Percentiles rank a stretch among this genome's conserved stretches.
phyloP scores from a whole-genome alignment of 1,140 invertebrate species.

The Varroa destructor region DNA sequence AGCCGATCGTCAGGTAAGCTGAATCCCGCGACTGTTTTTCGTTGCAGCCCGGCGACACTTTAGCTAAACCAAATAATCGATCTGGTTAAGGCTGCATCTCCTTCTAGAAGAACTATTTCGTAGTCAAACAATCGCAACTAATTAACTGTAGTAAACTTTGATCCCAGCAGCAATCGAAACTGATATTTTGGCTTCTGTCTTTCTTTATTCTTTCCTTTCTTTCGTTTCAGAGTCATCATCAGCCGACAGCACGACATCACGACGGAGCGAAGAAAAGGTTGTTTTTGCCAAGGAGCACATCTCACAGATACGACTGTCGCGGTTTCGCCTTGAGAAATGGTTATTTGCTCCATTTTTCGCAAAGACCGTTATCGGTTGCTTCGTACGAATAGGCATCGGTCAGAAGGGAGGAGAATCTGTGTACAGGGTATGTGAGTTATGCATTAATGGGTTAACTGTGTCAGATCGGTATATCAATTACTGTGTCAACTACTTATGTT shows the following conservation, averaged over 20 bases:
- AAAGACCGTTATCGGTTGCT: slow-evolving; percentile 75
- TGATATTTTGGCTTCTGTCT: too few species aligned
- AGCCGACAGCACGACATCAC: background rate
- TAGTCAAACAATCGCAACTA: too few species aligned
- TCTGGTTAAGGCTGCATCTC: too few species aligned
- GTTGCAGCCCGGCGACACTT: too few species aligned
- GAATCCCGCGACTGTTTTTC: too few species aligned
- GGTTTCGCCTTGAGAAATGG: slow-evolving; percentile 82
- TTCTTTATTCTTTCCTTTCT: too few species aligned
- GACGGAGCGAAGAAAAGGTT: slow-evolving; percentile 28
- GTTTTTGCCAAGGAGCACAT: slow-evolving; percentile 64
- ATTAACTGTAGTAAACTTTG: too few species aligned
- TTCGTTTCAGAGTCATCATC: too few species aligned
- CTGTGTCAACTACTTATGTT: slow-evolving; percentile 6
- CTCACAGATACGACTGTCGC: slow-evolving; percentile 70
- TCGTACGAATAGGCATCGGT: slow-evolving; percentile 89
- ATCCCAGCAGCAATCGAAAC: too few species aligned
- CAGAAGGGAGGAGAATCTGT: slow-evolving; percentile 73
- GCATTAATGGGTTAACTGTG: background rate
- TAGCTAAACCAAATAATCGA: too few species aligned
- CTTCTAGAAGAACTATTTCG: too few species aligned
- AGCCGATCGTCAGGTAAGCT: too few species aligned
- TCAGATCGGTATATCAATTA: slow-evolving; percentile 28
- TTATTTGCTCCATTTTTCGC: slow-evolving; percentile 92
- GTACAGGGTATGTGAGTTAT: slow-evolving; percentile 51